These are phyloP conservation scores for Tetramorium parvispinum DNA, from an alignment of 1,140 invertebrate species.

Conservation along the genomic window DNA sequence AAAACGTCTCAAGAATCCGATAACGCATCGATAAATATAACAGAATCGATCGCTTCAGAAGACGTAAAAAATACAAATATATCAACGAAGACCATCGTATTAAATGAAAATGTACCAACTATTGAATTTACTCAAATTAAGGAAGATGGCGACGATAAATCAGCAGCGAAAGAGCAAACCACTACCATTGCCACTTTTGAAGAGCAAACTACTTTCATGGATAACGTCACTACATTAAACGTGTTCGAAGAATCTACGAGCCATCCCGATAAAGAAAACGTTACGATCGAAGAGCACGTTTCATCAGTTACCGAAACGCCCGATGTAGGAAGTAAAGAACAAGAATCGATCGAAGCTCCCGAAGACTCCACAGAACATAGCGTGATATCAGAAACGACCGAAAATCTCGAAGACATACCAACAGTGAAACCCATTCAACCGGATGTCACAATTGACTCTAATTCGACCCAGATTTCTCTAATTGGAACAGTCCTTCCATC, in stretches of 20 bases:
- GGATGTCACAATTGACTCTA: background rate
- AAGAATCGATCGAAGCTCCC: background rate
- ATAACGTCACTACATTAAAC: constrained; percentile 1
- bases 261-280: constrained; percentile 1
- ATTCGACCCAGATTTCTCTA: background rate
- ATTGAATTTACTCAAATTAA: background rate
- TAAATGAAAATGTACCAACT: background rate
- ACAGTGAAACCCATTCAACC: constrained; percentile 62
- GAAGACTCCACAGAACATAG: background rate
- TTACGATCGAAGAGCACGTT: background rate
- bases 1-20: background rate
- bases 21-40: background rate
- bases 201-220: constrained; percentile 29
- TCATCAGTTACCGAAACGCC: constrained; percentile 7
- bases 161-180: background rate
- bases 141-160: constrained; percentile 22
- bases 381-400: background rate
- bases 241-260: background rate
- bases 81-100: background rate
- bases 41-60: background rate
- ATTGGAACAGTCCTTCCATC: background rate
- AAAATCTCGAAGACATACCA: constrained; percentile 34
- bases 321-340: background rate
- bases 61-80: background rate
- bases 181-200: constrained; percentile 16